Base-by-base conservation (phyloP, 30 jellyfish, hydroid and myxozoan genomes). In the Hydractinia echinata region DNA sequence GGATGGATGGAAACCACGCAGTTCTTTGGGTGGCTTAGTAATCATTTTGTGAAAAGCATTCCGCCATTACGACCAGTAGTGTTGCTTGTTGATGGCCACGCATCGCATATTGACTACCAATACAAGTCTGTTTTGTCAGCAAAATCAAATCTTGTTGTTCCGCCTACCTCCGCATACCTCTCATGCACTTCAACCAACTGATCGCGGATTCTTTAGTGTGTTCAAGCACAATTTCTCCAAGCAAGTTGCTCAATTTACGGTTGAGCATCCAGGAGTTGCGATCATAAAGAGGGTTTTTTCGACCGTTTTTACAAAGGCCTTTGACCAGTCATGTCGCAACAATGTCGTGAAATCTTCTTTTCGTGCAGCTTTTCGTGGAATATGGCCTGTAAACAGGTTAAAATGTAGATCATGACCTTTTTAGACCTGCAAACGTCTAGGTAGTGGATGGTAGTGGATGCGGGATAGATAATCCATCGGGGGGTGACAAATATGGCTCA, bases 1-100 rank as follows among this genome's bases (percentile, higher is more conserved):
- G 74, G 88, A 15, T 81, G 88, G 88, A 81, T 81, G 89, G 89
- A 82, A 44, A 69, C 79, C 58, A 66, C 54, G 21, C 89, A 82
- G 50, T 82, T 82, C 60, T 82, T 68, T 82, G 89, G 68, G 6
- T 82, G 89, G 85, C 30, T 82, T 4, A 62, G 66, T 19, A 82
- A 82, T 71, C 85, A 82, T 69, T 70, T 70, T 55, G 55, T 68
- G 9, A 68, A 81, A 50, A 54, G 54, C 14, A 81, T 81, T 50
- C 88, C 88, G 11, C 73, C 88, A 49, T 66, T 21, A 19, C 88
- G 83, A 51, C 84, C 88, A 15, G 84, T 82, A 44, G 85, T 70
- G 19, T 76, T 68, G 7, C 77, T 82, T 11, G n/a, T 82, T 18
- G 89, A 82, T 70, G 89, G 89, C 20, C 89, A 81, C 61, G 55